phyloP scores from a whole-genome alignment of 2,797 vertebrate species.

The Girardinus metallicus region DNA sequence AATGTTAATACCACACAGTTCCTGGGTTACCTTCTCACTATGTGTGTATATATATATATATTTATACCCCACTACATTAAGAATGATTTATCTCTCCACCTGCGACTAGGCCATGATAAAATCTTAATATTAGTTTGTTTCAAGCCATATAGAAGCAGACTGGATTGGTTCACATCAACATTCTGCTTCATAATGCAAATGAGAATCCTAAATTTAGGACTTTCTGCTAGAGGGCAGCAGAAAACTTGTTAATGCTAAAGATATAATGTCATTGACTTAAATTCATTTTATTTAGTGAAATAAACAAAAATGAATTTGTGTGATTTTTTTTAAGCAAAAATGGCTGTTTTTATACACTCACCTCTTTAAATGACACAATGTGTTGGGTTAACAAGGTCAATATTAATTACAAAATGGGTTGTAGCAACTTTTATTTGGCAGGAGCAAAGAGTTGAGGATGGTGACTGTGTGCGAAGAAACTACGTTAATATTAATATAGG shows the following conservation, averaged over 20 bases:
- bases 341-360: not conserved
- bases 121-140: not conserved
- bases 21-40: slow-evolving; percentile 69
- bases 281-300: not conserved
- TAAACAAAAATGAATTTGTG: not conserved
- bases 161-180: not conserved
- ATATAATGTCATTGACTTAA: not conserved
- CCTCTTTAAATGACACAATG: not conserved
- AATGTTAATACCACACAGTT: slow-evolving; percentile 72
- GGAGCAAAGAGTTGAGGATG: not conserved
- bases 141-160: not conserved
- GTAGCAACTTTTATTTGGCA: no score
- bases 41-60: no score
- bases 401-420: not conserved
- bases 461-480: no score
- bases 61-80: no score
- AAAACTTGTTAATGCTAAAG: not conserved
- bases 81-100: no score
- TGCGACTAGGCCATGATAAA: not conserved
- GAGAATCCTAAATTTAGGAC: not conserved
- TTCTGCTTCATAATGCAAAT: not conserved
- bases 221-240: not conserved
- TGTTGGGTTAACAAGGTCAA: not conserved
- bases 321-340: not conserved
- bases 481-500: not conserved